A percentile compares a stretch with the other conserved stretches of the same genome.
Conservation (phyloP, 2,797 vertebrate species). For the Sebastes steindachneri region DNA sequence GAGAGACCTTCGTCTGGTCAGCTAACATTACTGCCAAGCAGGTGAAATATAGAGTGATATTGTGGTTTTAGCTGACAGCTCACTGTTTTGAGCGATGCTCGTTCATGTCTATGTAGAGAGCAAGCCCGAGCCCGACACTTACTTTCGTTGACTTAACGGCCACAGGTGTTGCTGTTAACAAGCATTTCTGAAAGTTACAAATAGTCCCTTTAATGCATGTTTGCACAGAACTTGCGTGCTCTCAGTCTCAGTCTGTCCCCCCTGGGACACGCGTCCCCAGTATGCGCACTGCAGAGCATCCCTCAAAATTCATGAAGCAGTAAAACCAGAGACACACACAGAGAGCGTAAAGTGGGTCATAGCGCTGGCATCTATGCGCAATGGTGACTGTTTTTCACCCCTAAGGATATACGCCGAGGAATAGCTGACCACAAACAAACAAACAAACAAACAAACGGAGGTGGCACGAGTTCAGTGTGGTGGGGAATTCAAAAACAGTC, state of each 20-base stretch:
- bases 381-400: background rate
- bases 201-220: background rate
- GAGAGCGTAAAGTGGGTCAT: conserved; percentile 61
- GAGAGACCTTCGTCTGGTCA: too few relatives aligned
- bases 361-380: conserved; percentile 37
- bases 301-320: conserved; percentile 1
- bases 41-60: too few relatives aligned
- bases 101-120: too few relatives aligned
- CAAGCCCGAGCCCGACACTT: too few relatives aligned
- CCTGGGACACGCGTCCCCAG: background rate
- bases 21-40: too few relatives aligned
- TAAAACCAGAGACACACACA: conserved; percentile 2
- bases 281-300: background rate
- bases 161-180: too few relatives aligned
- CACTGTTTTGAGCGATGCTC: too few relatives aligned
- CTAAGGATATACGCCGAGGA: background rate
- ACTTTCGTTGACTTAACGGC: too few relatives aligned
- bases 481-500: conserved; percentile 34
- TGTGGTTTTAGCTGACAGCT: accelerated
- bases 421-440: background rate
- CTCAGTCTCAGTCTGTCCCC: background rate
- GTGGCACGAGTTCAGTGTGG: conserved; percentile 7
- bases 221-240: background rate
- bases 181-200: too few relatives aligned
- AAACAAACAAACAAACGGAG: background rate